Evolutionary conservation across 2,797 vertebrate genomes (phyloP), one percentile per base, ranked within the genome.

Genomic region (Hypotaenidia philippensis): DNA sequence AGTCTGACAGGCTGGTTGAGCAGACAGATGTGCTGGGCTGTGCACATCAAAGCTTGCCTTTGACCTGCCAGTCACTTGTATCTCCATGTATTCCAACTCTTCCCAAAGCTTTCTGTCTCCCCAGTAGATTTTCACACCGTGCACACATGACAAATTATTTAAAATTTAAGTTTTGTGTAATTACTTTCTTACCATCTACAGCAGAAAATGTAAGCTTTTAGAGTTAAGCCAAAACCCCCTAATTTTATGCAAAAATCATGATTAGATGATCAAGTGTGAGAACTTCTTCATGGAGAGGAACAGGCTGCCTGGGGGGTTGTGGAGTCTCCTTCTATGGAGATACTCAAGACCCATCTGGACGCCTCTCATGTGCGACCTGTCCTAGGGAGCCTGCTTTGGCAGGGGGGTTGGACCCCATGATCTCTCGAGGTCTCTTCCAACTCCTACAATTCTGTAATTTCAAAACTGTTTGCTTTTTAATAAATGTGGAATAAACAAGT

Each of bases 41-140:
- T 6, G 56, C 90, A 95, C 85, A 96, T 96, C 83, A 96, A 95
- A 95, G 95, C 69, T 22, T 83, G 87, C 83, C 84, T 95, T 82
- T 94, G 90, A 94, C 93, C 89, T 96, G 85, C 60, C 93, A 86
- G 44, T 97, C 87, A 76, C 77, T 92, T 76, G 52, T 49, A 31
- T 7, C 79, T 76, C 86, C n/a, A 17, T 2, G 9, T 23, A 1
- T 78, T 21, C 17, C 2, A 5, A 40, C 61, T 72, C 86, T 83
- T 95, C 83, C 90, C 90, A 69, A 96, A 70, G 31, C 53, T 96
- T 89, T 55, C 84, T 8, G 9, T 55, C 77, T 81, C 60, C 65
- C 36, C 16, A n/a, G 23, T 53, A 91, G 36, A 93, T 90, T 94
- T 90, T 60, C 85, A 68, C 41, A 66, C 49, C 52, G 26, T 71